Base-by-base conservation (phyloP, 2,113 vertebrate species). In the Holacanthus passer region DNA sequence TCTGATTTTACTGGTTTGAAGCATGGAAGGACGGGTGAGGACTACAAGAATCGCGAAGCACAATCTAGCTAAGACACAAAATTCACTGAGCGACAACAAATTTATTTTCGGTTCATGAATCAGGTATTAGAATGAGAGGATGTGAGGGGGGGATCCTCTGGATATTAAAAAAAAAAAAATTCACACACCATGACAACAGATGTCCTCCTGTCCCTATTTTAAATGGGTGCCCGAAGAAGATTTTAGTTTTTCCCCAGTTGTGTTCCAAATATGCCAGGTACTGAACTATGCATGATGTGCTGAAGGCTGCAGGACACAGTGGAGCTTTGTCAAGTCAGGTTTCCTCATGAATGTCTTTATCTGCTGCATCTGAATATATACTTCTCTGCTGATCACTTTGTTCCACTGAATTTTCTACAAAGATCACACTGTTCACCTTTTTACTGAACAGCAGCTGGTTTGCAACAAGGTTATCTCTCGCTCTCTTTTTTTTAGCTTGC, bases 351-450 rank as follows among this genome's bases (percentile, higher is more conserved):
- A n/a, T 8, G 1, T 35, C 43, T 52, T 62, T 53, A 39, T 31
- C 22, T 17, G n/a, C 50, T n/a, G 31, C 24, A 9, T 37, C 81
- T 55, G 69, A 81, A 76, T 56, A 77, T 73, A 77, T 0, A 7
- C 56, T 16, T 45, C n/a, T 47, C 53, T 19, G 20, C 62, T 56
- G 31, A 82, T 50, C 48, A 19, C 68, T 78, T 53, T 47, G 60
- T 73, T 81, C 37, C 56, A 19, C 72, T 47, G 35, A 24, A 22
- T 64, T 37, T 13, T 35, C 20, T 27, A 35, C 56, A 52, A 5
- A 0, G 12, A 32, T 27, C 48, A n/a, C 65, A 53, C 19, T 24
- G 53, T 74, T 63, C 14, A 60, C 17, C 2, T 29, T 47, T 72
- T 24, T 24, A 56, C 65, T 50, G 14, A 48, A 50, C 24, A 37